phyloP scores from a whole-genome alignment of 2,113 vertebrate species.

The Planiliza haematocheilus region DNA sequence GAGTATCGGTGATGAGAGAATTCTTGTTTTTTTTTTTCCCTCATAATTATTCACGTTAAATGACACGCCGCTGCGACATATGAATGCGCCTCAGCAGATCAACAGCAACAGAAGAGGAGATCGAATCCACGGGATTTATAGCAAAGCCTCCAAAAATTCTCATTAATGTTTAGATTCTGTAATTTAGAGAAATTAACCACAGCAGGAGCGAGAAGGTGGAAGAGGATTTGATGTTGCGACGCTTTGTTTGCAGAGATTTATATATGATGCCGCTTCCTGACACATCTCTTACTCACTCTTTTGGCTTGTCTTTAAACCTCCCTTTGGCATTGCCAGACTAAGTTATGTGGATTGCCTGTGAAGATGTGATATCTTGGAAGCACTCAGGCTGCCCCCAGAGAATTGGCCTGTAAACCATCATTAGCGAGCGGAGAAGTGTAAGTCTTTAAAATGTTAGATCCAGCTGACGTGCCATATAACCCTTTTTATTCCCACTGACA shows the following conservation, averaged over 20 bases:
- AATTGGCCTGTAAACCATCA: slow-evolving; percentile 82
- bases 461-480: slow-evolving; percentile 74
- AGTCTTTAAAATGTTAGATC: slow-evolving; percentile 79
- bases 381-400: slow-evolving; percentile 77
- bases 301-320: slow-evolving; percentile 74
- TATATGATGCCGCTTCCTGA: slow-evolving; percentile 65
- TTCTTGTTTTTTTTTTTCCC: not conserved
- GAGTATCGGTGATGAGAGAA: slow-evolving; percentile 18
- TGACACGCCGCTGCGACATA: not conserved
- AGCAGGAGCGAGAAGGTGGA: slow-evolving; percentile 37
- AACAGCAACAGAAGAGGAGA: slow-evolving; percentile 21
- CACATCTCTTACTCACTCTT: slow-evolving; percentile 71
- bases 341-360: slow-evolving; percentile 77
- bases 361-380: slow-evolving; percentile 79
- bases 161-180: slow-evolving; percentile 23
- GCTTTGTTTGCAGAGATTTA: slow-evolving; percentile 72
- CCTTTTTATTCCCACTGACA: slow-evolving; percentile 79
- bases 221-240: slow-evolving; percentile 49
- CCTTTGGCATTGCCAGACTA: slow-evolving; percentile 78
- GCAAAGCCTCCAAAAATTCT: slow-evolving; percentile 22
- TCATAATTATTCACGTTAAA: slow-evolving; percentile 2
- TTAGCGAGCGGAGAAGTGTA: slow-evolving; percentile 77
- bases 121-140: slow-evolving; percentile 20
- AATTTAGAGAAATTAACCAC: slow-evolving; percentile 38
- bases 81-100: not conserved